These are phyloP conservation scores for Sphenopsis melanotis DNA, from an alignment of 2,797 vertebrate species.

Conservation along the genomic window DNA sequence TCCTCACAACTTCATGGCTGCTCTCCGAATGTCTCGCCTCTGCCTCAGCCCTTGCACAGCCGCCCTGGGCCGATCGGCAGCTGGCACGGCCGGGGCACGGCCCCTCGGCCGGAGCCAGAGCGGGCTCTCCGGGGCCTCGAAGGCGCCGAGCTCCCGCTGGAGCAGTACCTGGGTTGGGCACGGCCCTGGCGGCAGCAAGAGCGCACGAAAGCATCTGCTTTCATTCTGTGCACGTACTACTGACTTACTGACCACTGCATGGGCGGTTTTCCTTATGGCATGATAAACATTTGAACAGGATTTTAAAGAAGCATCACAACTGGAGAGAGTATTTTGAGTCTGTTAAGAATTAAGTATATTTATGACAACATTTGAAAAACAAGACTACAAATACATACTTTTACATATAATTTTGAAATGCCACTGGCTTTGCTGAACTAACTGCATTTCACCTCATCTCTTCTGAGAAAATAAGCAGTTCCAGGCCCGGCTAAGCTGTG, in stretches of 20 bases:
- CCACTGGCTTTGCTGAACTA: not conserved
- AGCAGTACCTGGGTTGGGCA: accelerated
- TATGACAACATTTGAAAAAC: not conserved
- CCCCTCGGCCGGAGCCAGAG: accelerated
- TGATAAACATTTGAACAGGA: not conserved
- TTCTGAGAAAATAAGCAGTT: conserved; percentile 47
- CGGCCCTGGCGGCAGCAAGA: not conserved
- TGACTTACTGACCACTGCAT: not conserved
- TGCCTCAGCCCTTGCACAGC: not conserved
- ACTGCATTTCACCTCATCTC: not conserved
- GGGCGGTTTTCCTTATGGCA: not conserved
- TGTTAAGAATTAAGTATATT: not conserved
- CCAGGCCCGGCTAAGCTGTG: conserved; percentile 24
- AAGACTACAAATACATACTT: not conserved
- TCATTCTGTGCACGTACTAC: not conserved
- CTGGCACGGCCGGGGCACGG: accelerated
- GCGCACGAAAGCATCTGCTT: not conserved
- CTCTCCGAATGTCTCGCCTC: not conserved
- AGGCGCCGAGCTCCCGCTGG: not conserved
- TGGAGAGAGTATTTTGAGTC: not conserved
- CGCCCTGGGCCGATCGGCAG: not conserved
- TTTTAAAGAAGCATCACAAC: not conserved
- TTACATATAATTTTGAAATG: not conserved
- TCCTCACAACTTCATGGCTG: not conserved
- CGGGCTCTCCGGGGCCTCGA: not conserved